A percentile compares a stretch with the other conserved stretches of the same genome.
phyloP scores from a whole-genome alignment of 2,797 vertebrate genomes.

The Sebastes steindachneri region DNA sequence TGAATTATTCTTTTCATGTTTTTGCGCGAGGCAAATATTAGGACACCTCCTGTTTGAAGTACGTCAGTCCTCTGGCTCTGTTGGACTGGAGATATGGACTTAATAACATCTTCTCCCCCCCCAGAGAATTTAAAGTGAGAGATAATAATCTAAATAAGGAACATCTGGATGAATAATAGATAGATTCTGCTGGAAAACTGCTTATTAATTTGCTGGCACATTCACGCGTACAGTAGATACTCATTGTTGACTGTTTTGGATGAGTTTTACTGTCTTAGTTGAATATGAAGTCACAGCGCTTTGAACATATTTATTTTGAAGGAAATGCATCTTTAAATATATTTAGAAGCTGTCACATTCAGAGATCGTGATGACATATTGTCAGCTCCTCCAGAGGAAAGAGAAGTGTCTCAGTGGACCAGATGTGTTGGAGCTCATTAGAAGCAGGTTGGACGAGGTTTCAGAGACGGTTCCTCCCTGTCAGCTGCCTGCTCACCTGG shows the following conservation, averaged over 20 bases:
- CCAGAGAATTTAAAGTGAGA: constrained; percentile 29
- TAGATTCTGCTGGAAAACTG: constrained; percentile 20
- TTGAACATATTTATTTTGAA: neutral
- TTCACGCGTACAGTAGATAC: neutral
- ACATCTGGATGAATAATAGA: constrained; percentile 60
- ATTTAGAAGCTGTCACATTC: neutral
- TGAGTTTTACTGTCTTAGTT: neutral
- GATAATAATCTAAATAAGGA: constrained; percentile 40
- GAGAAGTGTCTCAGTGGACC: constrained; percentile 5
- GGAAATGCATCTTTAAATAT: neutral
- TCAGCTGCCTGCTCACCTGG: constrained; percentile 67
- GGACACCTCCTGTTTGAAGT: constrained; percentile 65
- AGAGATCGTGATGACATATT: neutral
- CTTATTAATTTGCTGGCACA: constrained; percentile 23
- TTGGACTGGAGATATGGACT: constrained; percentile 36
- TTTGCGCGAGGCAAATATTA: constrained; percentile 52
- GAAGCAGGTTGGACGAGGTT: constrained; percentile 25
- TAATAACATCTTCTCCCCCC: constrained; percentile 8
- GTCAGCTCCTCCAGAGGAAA: neutral
- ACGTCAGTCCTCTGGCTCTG: constrained; percentile 52
- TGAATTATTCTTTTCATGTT: constrained; percentile 81
- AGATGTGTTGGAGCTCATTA: constrained; percentile 73
- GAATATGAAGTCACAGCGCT: neutral
- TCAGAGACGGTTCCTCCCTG: constrained; percentile 47
- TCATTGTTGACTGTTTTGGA: neutral